Evolutionary conservation across 2,113 vertebrate species (phyloP).

Genomic region (Piaya cayana): DNA sequence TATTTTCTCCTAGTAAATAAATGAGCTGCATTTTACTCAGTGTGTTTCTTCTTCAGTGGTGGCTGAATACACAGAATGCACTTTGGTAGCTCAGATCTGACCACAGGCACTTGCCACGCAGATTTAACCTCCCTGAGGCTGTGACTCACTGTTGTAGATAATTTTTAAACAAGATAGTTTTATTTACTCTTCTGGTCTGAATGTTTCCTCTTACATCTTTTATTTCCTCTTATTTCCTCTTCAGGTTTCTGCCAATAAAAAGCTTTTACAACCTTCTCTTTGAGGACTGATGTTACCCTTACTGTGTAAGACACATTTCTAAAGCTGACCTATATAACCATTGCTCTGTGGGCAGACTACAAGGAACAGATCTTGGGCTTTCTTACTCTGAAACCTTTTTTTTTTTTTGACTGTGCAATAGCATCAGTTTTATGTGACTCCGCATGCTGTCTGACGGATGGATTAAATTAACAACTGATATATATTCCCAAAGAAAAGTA

Average conservation of each 20-base stretch:
- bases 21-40: neutral
- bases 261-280: conserved; percentile 43
- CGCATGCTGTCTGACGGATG: conserved; percentile 9
- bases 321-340: conserved; percentile 43
- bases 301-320: neutral
- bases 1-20: neutral
- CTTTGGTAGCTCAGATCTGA: neutral
- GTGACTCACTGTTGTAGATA: conserved; percentile 20
- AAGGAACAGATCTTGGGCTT: neutral
- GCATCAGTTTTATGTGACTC: conserved; percentile 1
- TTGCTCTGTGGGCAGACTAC: conserved; percentile 44
- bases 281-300: neutral
- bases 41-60: neutral
- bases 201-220: conserved; percentile 59
- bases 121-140: conserved; percentile 20
- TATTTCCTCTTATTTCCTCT: conserved; percentile 68
- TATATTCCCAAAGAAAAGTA: neutral
- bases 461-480: neutral
- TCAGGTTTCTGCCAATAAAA: conserved; percentile 45
- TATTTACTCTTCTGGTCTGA: conserved; percentile 16
- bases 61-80: neutral
- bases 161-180: conserved; percentile 49
- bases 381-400: neutral
- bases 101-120: neutral
- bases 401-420: neutral